phyloP scores from a whole-genome alignment of 1,140 invertebrate genomes.

The Platorchestia sp. region DNA sequence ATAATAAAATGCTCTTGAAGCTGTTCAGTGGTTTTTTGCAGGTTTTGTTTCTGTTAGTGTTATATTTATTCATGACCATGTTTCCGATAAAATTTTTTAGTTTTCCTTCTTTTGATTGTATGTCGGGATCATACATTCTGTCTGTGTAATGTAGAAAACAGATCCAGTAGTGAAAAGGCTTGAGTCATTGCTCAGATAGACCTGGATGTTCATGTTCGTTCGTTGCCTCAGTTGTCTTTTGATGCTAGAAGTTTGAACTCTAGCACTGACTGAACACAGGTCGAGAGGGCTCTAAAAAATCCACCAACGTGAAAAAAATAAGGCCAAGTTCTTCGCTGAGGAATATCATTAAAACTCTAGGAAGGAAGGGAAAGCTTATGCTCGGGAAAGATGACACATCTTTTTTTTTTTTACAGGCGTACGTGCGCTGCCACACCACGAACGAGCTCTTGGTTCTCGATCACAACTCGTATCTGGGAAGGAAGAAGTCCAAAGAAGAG shows the following conservation, averaged over 20 bases:
- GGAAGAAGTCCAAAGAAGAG: neutral
- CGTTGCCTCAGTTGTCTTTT: neutral
- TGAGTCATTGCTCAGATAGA: neutral
- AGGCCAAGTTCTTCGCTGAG: neutral
- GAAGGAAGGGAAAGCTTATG: neutral
- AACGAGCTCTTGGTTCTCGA: neutral
- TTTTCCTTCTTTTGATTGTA: too few relatives aligned
- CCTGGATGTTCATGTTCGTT: neutral
- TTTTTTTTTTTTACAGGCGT: neutral
- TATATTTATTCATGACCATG: too few relatives aligned
- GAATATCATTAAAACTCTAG: neutral
- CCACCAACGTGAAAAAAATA: too few relatives aligned
- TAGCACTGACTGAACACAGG: neutral
- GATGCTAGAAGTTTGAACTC: neutral
- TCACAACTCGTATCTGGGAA: neutral
- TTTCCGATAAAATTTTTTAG: too few relatives aligned
- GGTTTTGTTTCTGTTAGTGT: too few relatives aligned
- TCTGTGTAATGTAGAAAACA: too few relatives aligned
- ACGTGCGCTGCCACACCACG: neutral
- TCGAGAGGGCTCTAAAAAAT: neutral
- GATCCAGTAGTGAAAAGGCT: too few relatives aligned
- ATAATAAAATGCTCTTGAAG: too few relatives aligned
- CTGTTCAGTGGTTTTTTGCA: too few relatives aligned
- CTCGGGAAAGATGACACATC: neutral
- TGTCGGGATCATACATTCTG: too few relatives aligned